Evolutionary conservation across 2,113 vertebrate genomes (phyloP).

Genomic region (Labrus mixtus): DNA sequence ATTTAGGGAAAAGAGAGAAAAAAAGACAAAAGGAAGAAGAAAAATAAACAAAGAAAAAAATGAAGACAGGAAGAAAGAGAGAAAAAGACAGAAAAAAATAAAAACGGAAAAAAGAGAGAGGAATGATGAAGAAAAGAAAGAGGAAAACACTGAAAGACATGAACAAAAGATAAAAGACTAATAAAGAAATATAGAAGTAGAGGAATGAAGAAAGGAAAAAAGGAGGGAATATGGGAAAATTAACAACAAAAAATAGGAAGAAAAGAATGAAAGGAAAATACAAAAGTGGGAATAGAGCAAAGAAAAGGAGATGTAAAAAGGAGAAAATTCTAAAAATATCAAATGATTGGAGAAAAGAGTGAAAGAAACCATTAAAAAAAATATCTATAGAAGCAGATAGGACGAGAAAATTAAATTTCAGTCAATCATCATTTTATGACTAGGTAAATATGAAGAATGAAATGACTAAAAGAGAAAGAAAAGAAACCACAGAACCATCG

Average conservation of each 20-base stretch:
- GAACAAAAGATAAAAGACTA: neutral
- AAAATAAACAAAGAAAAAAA: neutral
- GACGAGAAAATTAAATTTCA: too few species aligned
- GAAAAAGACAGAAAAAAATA: neutral
- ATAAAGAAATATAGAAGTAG: neutral
- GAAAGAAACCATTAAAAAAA: neutral
- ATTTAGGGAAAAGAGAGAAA: too few species aligned
- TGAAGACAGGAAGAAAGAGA: neutral
- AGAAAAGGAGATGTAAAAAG: neutral
- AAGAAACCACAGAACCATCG: neutral
- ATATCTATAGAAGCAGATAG: too few species aligned
- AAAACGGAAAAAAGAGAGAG: neutral
- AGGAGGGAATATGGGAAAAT: neutral
- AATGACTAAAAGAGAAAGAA: too few species aligned
- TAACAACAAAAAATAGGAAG: neutral
- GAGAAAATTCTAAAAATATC: too few species aligned
- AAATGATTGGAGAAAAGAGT: neutral
- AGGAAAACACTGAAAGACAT: neutral
- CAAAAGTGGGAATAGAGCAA: neutral
- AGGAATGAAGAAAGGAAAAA: neutral
- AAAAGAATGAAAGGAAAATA: neutral
- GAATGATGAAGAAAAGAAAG: neutral
- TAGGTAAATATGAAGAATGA: too few species aligned
- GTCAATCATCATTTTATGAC: too few species aligned
- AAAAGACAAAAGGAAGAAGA: fast-evolving